Evolutionary conservation across 2,797 vertebrate genomes (phyloP), one percentile per base, ranked within the genome.

Genomic region (Hoplostethus mediterraneus): DNA sequence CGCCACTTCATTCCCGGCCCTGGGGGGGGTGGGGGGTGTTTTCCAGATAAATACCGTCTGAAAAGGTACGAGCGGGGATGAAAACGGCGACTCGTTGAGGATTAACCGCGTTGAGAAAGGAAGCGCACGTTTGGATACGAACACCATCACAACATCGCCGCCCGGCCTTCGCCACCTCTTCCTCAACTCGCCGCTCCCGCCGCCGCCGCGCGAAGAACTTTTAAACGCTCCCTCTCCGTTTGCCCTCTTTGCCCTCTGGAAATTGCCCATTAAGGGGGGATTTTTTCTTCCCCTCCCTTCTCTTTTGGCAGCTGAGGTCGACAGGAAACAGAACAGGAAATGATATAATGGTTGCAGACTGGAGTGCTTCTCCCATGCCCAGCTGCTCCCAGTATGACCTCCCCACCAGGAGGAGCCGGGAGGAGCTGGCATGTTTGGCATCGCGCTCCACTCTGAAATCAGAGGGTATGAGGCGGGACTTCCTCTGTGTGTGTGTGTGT

Each of bases 251-350:
- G 78, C 93, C 91, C 89, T 71, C 33, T 91, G 91, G 91, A 95
- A 95, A 94, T 82, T 84, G 84, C 75, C 91, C 94, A 90, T 94
- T 92, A 94, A 90, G 89, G 86, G 92, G 86, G 77, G 31, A 6
- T 14, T 36, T 36, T 33, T 4, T 63, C 47, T 64, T 62, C 12
- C n/a, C 0, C 14, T 52, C 6, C 0, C 42, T 45, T 54, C 53
- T 70, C 90, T 86, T 92, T 90, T 96, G 93, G 93, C 93, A 94
- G 88, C 75, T 83, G 75, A 62, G 79, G 81, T 90, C 71, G 89
- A 92, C 92, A 95, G 95, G 94, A 97, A 95, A 90, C 87, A 92
- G 92, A 85, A 86, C 89, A 95, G 95, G 95, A 96, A 96, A 95
- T 95, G 85, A 95, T 93, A 89, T 82, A 92, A 96, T 86, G 83